Evolutionary conservation across 2,113 vertebrate genomes (phyloP).

Genomic region (Tenebrosternarchus preto): DNA sequence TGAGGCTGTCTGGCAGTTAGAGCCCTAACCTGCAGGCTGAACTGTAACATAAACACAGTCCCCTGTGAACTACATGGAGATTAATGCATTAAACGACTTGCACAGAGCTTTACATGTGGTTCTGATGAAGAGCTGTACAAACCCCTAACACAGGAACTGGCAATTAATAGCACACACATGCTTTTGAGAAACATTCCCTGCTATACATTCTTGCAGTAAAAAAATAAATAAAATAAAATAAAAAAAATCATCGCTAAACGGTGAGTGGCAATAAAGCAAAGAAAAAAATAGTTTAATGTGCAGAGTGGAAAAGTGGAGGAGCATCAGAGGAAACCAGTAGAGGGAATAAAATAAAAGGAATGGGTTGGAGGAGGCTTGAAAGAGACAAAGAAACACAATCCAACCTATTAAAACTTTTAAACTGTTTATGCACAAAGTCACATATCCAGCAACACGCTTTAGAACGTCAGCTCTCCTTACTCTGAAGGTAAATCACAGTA

Average conservation of each 20-base stretch:
- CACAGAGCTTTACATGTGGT: constrained; percentile 42
- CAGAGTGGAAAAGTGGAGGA: neutral
- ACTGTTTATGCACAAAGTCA: neutral
- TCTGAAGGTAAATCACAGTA: too few relatives aligned
- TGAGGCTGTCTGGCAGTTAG: too few relatives aligned
- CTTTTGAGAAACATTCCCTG: constrained; percentile 12
- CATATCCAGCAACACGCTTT: too few relatives aligned
- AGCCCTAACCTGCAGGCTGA: neutral
- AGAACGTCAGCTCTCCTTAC: too few relatives aligned
- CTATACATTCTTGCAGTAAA: constrained; percentile 25
- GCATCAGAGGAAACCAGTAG: neutral
- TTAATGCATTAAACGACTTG: constrained; percentile 48
- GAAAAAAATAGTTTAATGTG: constrained; percentile 8
- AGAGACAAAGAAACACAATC: neutral
- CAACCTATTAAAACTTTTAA: too few relatives aligned
- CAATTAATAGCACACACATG: constrained; percentile 45
- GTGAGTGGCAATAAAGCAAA: constrained; percentile 33
- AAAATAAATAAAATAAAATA: too few relatives aligned
- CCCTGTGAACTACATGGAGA: constrained; percentile 49
- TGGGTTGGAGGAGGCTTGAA: neutral
- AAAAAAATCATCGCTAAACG: constrained; percentile 48
- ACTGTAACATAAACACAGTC: neutral
- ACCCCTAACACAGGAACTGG: constrained; percentile 26
- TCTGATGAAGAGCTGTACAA: constrained; percentile 29
- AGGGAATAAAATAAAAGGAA: too few relatives aligned